Conservation (phyloP, 2,888 invertebrate genomes). For the Mythimna lalbum region DNA sequence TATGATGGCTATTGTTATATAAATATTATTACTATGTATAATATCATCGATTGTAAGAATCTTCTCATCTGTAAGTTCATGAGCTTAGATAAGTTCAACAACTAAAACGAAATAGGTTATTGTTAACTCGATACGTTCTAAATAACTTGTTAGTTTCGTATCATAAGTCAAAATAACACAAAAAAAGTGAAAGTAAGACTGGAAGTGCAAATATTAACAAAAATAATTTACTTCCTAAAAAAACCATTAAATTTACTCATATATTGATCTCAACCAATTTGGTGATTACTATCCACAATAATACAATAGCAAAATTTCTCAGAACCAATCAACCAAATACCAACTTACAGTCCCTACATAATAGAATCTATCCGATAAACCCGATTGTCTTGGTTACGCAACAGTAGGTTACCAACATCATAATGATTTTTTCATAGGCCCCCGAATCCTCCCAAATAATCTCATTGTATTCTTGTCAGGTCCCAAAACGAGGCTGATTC, state of each 20-base stretch:
- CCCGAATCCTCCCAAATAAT: constrained; percentile 42
- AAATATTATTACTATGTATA: constrained; percentile 24
- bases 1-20: constrained; percentile 35
- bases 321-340: constrained; percentile 21
- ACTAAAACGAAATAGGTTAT: constrained; percentile 19
- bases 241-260: neutral
- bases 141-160: constrained; percentile 14
- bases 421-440: constrained; percentile 53
- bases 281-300: neutral
- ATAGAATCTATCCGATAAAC: constrained; percentile 10
- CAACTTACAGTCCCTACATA: constrained; percentile 5
- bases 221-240: neutral
- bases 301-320: neutral
- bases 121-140: constrained; percentile 17
- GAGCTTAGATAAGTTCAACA: constrained; percentile 35
- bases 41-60: constrained; percentile 39
- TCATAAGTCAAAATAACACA: neutral
- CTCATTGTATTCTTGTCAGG: constrained; percentile 55
- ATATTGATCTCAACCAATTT: neutral
- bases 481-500: constrained; percentile 53
- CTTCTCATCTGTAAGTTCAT: constrained; percentile 36
- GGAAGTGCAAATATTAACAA: neutral
- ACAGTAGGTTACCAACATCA: constrained; percentile 16
- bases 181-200: neutral
- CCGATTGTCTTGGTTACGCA: constrained; percentile 24